Evolutionary conservation across 2,888 invertebrate species (phyloP).

Genomic region (Trichogramma dendrolimi): DNA sequence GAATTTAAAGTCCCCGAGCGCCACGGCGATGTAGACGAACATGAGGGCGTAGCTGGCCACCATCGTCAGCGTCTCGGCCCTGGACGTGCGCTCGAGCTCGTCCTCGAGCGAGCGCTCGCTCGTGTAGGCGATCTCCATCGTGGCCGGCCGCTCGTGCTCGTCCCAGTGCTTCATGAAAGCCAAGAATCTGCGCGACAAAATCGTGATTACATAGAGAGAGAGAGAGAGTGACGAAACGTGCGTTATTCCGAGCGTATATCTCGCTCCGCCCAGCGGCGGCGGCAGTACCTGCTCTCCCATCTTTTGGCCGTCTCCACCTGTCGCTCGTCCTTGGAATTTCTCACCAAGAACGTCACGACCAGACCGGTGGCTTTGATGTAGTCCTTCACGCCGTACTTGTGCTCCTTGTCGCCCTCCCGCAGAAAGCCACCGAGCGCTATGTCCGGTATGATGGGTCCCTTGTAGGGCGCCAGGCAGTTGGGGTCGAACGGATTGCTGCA

Average conservation of each 20-base stretch:
- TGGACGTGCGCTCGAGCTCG: conserved; percentile 81
- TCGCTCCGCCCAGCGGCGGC: background rate
- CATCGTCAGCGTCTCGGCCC: conserved; percentile 80
- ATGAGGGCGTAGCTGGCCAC: conserved; percentile 85
- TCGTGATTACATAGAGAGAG: background rate
- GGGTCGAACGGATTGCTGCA: conserved; percentile 58
- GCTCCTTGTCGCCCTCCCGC: conserved; percentile 49
- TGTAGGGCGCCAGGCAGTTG: conserved; percentile 76
- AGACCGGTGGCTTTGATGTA: conserved; percentile 65
- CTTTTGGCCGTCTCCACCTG: conserved; percentile 60
- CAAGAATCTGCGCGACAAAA: conserved; percentile 55
- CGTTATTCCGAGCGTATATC: background rate
- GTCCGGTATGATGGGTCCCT: conserved; percentile 83
- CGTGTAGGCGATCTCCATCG: conserved; percentile 69
- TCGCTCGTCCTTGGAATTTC: conserved; percentile 63
- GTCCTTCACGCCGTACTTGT: conserved; percentile 52
- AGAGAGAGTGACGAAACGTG: too few relatives aligned
- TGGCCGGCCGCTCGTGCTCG: conserved; percentile 55
- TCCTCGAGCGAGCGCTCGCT: conserved; percentile 87
- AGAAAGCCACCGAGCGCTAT: conserved; percentile 79
- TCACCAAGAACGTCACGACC: conserved; percentile 73
- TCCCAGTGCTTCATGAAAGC: conserved; percentile 63
- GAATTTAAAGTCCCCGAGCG: conserved; percentile 62
- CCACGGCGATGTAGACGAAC: conserved; percentile 86
- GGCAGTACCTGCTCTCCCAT: conserved; percentile 67